Conservation (phyloP, 1,140 invertebrate genomes). For the Drosophila tani region DNA sequence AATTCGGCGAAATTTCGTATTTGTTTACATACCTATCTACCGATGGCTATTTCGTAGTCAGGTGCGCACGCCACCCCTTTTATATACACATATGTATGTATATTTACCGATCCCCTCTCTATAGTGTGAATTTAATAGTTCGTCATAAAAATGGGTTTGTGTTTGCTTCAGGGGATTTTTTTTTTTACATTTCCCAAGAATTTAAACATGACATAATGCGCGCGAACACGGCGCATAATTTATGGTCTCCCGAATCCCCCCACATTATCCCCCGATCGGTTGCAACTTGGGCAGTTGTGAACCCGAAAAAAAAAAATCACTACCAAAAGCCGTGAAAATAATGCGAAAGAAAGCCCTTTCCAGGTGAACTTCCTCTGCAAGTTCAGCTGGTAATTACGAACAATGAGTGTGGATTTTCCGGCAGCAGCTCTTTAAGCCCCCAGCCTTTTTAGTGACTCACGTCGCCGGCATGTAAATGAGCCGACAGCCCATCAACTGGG, state of each 20-base stretch:
- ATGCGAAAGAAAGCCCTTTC: constrained; percentile 24
- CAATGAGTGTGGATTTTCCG: constrained; percentile 58
- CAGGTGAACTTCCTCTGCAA: constrained; percentile 33
- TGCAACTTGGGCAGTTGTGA: constrained; percentile 11
- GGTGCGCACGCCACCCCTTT: constrained; percentile 60
- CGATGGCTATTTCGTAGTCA: constrained; percentile 69
- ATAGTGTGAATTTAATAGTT: constrained; percentile 71
- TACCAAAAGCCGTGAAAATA: constrained; percentile 15
- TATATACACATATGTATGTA: neutral
- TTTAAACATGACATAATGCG: constrained; percentile 69
- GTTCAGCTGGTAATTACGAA: constrained; percentile 39
- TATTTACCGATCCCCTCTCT: constrained; percentile 1
- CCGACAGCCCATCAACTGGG: constrained; percentile 25
- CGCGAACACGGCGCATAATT: constrained; percentile 56
- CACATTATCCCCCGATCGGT: constrained; percentile 15
- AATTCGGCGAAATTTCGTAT: constrained; percentile 64
- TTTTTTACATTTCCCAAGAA: constrained; percentile 62
- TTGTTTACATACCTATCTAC: constrained; percentile 67
- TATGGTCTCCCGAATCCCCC: constrained; percentile 27
- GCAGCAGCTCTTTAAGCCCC: constrained; percentile 33
- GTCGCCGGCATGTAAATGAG: constrained; percentile 74
- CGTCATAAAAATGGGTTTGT: constrained; percentile 65
- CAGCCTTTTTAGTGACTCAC: constrained; percentile 62
- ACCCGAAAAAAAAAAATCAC: constrained; percentile 10
- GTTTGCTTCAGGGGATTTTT: constrained; percentile 40